Percentiles rank a stretch among this genome's conserved stretches.
These are phyloP conservation scores for Chrysotoxum bicinctum DNA, from an alignment of 2,888 invertebrate genomes.

Conservation along the genomic window DNA sequence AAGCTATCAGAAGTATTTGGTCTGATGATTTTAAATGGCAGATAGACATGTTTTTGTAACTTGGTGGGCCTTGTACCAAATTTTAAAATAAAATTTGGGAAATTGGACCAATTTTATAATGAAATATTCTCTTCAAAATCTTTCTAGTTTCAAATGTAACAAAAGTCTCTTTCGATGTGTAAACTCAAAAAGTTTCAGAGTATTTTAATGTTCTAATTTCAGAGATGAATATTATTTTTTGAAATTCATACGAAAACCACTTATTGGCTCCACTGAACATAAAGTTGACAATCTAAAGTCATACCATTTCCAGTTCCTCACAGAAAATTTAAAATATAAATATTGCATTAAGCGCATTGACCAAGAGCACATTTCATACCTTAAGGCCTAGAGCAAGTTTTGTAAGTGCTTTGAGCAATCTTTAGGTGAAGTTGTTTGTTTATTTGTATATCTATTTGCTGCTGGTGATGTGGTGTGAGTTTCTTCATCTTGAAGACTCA, in stretches of 20 bases:
- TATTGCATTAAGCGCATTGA: slow-evolving; percentile 5
- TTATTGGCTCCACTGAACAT: not conserved
- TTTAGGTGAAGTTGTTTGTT: slow-evolving; percentile 6
- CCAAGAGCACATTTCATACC: not conserved
- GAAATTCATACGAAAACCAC: not conserved
- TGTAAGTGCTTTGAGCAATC: not conserved
- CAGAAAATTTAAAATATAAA: not conserved
- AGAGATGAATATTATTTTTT: no score
- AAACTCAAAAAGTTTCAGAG: no score
- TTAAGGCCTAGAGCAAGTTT: not conserved
- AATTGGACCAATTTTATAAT: no score
- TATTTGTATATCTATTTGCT: not conserved
- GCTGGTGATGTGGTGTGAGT: not conserved
- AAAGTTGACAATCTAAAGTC: not conserved
- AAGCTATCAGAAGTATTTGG: not conserved
- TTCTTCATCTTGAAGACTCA: no score
- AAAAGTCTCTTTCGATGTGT: no score
- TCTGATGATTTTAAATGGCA: no score
- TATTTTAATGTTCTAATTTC: no score
- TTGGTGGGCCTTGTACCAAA: no score
- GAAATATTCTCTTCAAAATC: no score
- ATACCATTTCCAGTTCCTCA: not conserved
- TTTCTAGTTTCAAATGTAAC: no score
- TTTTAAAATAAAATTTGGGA: no score
- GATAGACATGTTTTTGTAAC: no score